A percentile compares a stretch with the other conserved stretches of the same genome.
These are phyloP conservation scores for Cacatua alba DNA, from an alignment of 2,113 vertebrate genomes.

Conservation along the genomic window DNA sequence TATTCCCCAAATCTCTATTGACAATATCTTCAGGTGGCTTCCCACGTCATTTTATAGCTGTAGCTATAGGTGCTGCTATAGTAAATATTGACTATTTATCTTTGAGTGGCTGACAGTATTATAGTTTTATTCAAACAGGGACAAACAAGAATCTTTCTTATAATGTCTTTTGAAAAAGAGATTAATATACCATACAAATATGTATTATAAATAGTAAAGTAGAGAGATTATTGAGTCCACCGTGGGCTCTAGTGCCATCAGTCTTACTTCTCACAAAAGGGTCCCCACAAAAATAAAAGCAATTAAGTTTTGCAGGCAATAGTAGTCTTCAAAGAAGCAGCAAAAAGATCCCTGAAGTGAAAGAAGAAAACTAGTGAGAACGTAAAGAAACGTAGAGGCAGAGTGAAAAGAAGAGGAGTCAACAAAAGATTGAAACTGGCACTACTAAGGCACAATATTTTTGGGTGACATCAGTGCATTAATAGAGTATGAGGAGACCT, in stretches of 20 bases:
- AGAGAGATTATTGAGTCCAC: neutral
- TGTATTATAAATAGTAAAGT: neutral
- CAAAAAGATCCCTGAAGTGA: neutral
- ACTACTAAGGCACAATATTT: neutral
- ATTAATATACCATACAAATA: neutral
- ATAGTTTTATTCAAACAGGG: conserved; percentile 51
- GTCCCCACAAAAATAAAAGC: neutral
- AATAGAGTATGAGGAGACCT: neutral
- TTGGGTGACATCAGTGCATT: neutral
- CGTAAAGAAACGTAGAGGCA: neutral
- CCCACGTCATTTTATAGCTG: conserved; percentile 1
- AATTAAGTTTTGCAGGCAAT: neutral
- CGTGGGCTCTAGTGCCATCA: neutral
- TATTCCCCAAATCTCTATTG: conserved; percentile 28
- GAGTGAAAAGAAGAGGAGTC: neutral
- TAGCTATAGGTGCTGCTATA: neutral
- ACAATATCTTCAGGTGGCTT: conserved; percentile 33
- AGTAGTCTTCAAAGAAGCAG: neutral
- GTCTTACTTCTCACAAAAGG: neutral
- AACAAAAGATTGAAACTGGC: neutral
- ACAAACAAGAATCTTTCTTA: conserved; percentile 22
- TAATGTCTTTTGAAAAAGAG: neutral
- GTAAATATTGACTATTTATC: conserved; percentile 49
- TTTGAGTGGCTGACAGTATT: conserved; percentile 30
- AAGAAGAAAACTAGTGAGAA: neutral